Base-by-base conservation (phyloP, 2,113 vertebrate genomes). In the Polypterus bichir region DNA sequence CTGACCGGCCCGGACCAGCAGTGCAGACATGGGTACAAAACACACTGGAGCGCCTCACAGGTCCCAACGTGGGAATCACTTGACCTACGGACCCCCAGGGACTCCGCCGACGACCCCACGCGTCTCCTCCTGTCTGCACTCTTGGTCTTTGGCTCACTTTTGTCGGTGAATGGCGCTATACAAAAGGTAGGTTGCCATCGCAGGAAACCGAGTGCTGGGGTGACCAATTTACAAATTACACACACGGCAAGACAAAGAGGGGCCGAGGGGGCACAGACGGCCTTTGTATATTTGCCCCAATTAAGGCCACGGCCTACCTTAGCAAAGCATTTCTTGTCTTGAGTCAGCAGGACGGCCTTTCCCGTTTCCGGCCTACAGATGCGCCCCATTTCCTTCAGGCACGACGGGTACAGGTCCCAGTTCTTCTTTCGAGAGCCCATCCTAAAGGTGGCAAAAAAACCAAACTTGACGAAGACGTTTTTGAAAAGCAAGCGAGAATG, bases 341-440 rank as follows among this genome's bases (percentile, higher is more conserved):
- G 94, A 0, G 95, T 99, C 4, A 99, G 83, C 4, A 98, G 79
- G 3, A 83, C 89, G 5, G 94, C 96, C 72, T 90, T 88, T 58
- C 95, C 96, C 2, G 90, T 90, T 4, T 83, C 87, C 0, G 92
- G 94, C 3, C 83, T 81, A 71, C 90, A 93, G 64, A 99, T 88
- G 3, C 93, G 90, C 47, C 92, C 91, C 89, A 98, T 96, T 76
- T 99, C 95, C 69, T 70, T 76, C 6, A 99, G 83, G 73, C 93
- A 97, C 44, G 89, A 82, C 0, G 94, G 95, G 61, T 98, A 98
- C 45, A 99, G 85, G 69, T 98, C 91, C 96, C 96, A 98, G 77
- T 99, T 99, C 77, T 88, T 94, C 78, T 91, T 98, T 75, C 79
- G 93, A 0, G 95, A 99, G 27, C 96, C 96, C 71, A 97, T 94